Evolutionary conservation across 2,113 vertebrate species (phyloP), one percentile per base, ranked within the genome.

Genomic region (Turnix velox): DNA sequence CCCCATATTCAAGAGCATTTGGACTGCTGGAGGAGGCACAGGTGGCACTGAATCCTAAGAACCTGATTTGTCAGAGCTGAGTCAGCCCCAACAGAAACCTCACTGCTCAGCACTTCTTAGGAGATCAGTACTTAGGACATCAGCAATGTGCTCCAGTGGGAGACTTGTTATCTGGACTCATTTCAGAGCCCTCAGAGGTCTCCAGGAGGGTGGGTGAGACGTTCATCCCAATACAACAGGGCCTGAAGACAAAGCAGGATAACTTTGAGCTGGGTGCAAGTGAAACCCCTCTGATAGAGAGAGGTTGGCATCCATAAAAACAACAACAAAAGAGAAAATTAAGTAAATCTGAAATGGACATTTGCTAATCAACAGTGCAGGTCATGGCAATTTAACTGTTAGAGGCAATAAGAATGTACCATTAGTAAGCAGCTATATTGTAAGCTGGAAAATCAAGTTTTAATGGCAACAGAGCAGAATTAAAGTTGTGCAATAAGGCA

Each of bases 181-280:
- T 46, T 67, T 68, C 61, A 59, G 82, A 81, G 76, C 17, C 61
- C 83, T 62, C 39, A 9, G 25, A 75, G 9, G 1, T 28, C 88
- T 88, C 67, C 76, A 71, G 31, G 27, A 76, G 46, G 35, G 42
- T 0, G 4, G 49, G 45, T 1, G 1, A 76, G 28, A 54, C 40
- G 51, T 31, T 13, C 1, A 3, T 3, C 31, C 49, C 67, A 23
- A 51, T 25, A 43, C 18, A 31, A 4, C 0, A 3, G 23, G 16
- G 81, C 33, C 37, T 2, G 0, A 58, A 66, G 51, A 81, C 30
- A 84, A 88, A 81, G 72, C 35, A 73, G 49, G 30, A 59, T 30
- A 46, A 8, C 6, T 23, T 37, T 1, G 3, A 25, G 51, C 0
- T 8, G 2, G 27, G 72, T 61, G 78, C 0, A 0, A 63, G 4